Evolutionary conservation across 37 sponge, comb jelly and placozoan genomes (phyloP), one percentile per base, ranked within the genome.

Genomic region (Beroe forskalii): DNA sequence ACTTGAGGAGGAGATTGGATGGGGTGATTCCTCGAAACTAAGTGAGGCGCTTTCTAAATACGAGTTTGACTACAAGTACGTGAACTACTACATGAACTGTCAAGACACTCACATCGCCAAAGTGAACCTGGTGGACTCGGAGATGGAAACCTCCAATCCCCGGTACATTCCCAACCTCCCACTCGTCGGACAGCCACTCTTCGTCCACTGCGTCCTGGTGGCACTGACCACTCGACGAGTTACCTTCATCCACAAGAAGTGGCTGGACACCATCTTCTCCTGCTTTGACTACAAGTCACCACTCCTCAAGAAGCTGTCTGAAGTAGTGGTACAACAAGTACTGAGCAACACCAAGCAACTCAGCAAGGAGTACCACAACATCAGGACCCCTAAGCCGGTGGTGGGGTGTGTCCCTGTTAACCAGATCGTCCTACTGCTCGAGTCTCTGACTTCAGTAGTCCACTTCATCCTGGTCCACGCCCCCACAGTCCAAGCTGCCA

Each of bases 41-140:
- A 12, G 25, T 28, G 48, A 24, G 0, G 38, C 44, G 9, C 55
- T 80, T 3, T 44, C 44, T 23, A 44, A 41, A 3, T 80, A 80
- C 86, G 86, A 80, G 86, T 80, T 80, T 44, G 86, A 80, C 86
- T 80, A 80, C 86, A 80, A 80, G 86, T 80, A 80, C 55, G 86
- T 80, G 86, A 44, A 80, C 55, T 80, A 80, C 86, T 80, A 80
- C 55, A 80, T 80, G 86, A 80, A 80, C 86, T 80, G 86, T 38
- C 86, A 80, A 48, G 86, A 80, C 35, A 80, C 86, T 48, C 86
- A 80, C 55, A 80, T 80, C 1, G 86, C 86, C 55, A 80, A 80
- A 27, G 86, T 80, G 27, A 41, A 44, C 55, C 86, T 80, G 44
- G 86, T 80, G 1, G 86, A 80, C 86, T 24, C 86, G n/a, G 86